Conservation (phyloP, 2,113 vertebrate genomes). For the Heloderma charlesbogerti region DNA sequence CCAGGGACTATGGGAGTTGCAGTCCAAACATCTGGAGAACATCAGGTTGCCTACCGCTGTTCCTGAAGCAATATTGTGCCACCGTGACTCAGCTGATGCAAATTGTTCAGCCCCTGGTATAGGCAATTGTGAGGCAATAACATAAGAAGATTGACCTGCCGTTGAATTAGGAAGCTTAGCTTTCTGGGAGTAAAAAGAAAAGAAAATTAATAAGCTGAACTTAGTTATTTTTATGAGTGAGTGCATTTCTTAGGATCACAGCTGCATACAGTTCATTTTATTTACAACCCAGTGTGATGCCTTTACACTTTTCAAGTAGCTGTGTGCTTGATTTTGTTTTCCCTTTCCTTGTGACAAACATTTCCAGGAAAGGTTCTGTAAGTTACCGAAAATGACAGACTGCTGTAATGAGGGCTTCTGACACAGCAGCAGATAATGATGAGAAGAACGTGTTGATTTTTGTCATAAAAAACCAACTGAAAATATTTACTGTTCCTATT, state of each 20-base stretch:
- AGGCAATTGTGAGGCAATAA: neutral
- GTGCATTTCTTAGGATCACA: conserved; percentile 21
- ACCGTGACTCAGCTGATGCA: neutral
- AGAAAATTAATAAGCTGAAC: too few species aligned
- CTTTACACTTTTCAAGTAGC: conserved; percentile 39
- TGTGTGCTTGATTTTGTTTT: conserved; percentile 37
- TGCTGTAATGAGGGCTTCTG: conserved; percentile 64
- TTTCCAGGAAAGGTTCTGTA: conserved; percentile 56
- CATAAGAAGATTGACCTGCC: neutral
- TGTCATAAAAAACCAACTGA: conserved; percentile 55
- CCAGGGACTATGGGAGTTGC: too few species aligned
- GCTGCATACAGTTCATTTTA: conserved; percentile 5
- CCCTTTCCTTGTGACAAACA: conserved; percentile 55
- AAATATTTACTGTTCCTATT: conserved; percentile 82
- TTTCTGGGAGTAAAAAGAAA: neutral
- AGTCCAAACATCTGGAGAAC: too few species aligned
- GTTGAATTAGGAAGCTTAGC: neutral
- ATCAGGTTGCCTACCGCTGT: neutral
- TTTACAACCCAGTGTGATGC: conserved; percentile 16
- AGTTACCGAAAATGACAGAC: conserved; percentile 37
- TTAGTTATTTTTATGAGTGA: conserved; percentile 5
- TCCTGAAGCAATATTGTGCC: neutral
- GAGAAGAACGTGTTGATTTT: conserved; percentile 59
- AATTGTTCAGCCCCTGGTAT: conserved; percentile 31
- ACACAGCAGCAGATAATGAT: conserved; percentile 67